phyloP scores from a whole-genome alignment of 2,797 vertebrate species.

The Protonibea diacanthus region DNA sequence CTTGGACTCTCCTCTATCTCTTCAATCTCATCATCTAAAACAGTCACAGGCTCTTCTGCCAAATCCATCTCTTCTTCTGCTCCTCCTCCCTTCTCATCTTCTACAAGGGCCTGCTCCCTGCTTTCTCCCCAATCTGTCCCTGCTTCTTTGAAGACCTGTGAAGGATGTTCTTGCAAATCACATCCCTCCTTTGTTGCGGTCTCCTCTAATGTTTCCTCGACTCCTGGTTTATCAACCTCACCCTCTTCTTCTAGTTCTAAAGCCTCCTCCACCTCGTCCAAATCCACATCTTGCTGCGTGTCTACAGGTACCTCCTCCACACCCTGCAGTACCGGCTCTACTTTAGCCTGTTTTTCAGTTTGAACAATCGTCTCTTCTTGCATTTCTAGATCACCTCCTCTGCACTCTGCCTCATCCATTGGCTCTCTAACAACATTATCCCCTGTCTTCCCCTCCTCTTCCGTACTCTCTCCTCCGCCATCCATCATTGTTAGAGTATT shows the following conservation, averaged over 20 bases:
- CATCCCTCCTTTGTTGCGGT: constrained; percentile 10
- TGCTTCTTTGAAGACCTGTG: constrained; percentile 2
- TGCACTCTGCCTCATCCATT: constrained; percentile 18
- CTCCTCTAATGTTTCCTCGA: constrained; percentile 19
- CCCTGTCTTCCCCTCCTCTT: constrained; percentile 5
- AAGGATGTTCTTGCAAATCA: constrained; percentile 27
- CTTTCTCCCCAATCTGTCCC: not conserved
- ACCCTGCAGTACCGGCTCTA: not conserved
- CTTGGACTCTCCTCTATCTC: constrained; percentile 29
- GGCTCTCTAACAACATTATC: constrained; percentile 30
- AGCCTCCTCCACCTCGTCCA: constrained; percentile 46
- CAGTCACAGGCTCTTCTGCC: constrained; percentile 71
- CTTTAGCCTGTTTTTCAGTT: not conserved
- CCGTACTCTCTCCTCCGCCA: not conserved
- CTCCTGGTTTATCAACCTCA: constrained; percentile 1
- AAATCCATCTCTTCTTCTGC: constrained; percentile 38
- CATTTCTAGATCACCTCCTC: constrained; percentile 15
- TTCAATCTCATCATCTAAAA: constrained; percentile 72
- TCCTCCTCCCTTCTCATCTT: constrained; percentile 8
- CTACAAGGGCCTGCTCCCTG: not conserved
- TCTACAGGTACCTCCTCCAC: not conserved
- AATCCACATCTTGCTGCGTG: constrained; percentile 8
- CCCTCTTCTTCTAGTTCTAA: constrained; percentile 29
- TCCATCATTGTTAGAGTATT: constrained; percentile 34
- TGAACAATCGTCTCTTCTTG: constrained; percentile 20